Evolutionary conservation across 1,140 invertebrate genomes (phyloP).

Genomic region (Uloborus diversus): DNA sequence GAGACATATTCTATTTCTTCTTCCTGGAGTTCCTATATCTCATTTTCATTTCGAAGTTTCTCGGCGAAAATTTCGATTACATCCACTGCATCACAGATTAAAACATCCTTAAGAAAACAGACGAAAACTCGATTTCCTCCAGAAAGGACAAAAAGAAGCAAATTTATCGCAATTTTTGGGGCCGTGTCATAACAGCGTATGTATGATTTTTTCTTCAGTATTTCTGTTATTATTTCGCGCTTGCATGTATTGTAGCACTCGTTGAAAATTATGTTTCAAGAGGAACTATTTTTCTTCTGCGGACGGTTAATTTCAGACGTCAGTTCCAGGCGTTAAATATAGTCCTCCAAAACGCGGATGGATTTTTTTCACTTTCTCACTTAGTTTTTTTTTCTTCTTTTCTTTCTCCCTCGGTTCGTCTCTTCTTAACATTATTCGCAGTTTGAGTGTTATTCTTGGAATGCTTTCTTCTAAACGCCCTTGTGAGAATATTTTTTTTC

Average conservation of each 20-base stretch:
- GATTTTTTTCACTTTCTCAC: not conserved
- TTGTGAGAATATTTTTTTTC: constrained; percentile 7
- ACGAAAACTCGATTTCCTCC: constrained; percentile 6
- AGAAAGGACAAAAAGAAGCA: not conserved
- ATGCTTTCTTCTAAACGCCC: constrained; percentile 45
- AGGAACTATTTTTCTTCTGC: constrained; percentile 51
- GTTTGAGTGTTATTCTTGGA: constrained; percentile 53
- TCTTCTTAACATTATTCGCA: constrained; percentile 9
- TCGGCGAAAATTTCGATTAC: constrained; percentile 21
- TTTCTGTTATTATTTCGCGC: not conserved
- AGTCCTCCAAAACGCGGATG: constrained; percentile 41
- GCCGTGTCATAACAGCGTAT: constrained; percentile 23
- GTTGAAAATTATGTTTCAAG: constrained; percentile 53
- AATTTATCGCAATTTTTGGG: constrained; percentile 17
- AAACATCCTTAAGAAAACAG: constrained; percentile 30
- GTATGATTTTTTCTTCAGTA: constrained; percentile 31
- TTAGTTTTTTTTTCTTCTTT: constrained; percentile 9
- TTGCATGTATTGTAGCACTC: constrained; percentile 20
- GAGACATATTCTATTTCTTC: not conserved
- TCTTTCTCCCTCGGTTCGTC: not conserved
- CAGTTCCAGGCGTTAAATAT: constrained; percentile 53
- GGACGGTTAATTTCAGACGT: constrained; percentile 53
- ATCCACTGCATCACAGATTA: constrained; percentile 13
- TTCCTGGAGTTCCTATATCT: not conserved
- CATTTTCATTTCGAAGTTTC: not conserved